Conservation (phyloP, 2,113 vertebrate species). For the Pterocles burchelli region DNA sequence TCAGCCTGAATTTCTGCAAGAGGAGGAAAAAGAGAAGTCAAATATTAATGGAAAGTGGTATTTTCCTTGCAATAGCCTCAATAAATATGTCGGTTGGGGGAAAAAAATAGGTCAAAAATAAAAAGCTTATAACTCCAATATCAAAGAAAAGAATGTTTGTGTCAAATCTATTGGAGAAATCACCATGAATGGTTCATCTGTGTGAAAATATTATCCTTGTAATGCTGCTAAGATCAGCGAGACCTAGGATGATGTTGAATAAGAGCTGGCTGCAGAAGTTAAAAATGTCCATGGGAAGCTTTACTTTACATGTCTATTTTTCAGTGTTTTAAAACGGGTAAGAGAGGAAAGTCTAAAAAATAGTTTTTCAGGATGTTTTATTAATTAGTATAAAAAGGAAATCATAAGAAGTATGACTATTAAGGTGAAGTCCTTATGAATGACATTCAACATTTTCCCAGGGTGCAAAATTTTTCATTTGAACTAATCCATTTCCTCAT, state of each 20-base stretch:
- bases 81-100: constrained; percentile 16
- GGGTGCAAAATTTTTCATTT: background rate
- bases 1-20: background rate
- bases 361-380: background rate
- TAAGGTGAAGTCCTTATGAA: background rate
- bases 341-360: background rate
- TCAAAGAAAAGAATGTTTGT: constrained; percentile 51
- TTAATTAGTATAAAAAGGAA: background rate
- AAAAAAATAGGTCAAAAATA: constrained; percentile 49
- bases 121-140: constrained; percentile 31
- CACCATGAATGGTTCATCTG: constrained; percentile 25
- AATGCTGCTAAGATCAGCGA: constrained; percentile 49
- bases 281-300: constrained; percentile 17
- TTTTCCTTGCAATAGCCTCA: constrained; percentile 32
- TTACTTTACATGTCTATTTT: constrained; percentile 59
- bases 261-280: constrained; percentile 29
- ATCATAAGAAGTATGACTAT: background rate
- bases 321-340: constrained; percentile 16
- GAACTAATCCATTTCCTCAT: background rate
- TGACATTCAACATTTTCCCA: background rate
- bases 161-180: constrained; percentile 36
- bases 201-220: constrained; percentile 42
- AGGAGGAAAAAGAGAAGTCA: background rate
- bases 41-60: constrained; percentile 19
- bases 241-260: background rate